These are phyloP conservation scores for Rissa tridactyla DNA, from an alignment of 2,113 vertebrate species.

Conservation along the genomic window DNA sequence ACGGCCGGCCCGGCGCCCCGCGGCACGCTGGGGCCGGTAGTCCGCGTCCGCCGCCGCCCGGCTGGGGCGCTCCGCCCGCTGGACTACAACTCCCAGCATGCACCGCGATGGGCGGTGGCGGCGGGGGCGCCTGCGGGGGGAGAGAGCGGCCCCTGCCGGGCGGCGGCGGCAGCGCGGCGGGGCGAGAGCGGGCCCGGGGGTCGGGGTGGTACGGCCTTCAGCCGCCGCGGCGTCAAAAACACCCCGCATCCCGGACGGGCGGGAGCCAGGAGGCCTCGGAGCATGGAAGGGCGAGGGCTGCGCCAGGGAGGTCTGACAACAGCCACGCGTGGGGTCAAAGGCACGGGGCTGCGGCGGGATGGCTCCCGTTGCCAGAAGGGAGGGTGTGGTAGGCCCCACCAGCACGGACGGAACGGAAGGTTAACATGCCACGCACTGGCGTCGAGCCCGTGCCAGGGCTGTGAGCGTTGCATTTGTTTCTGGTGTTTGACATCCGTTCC, in stretches of 20 bases:
- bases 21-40: background rate
- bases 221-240: background rate
- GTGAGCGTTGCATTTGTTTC: background rate
- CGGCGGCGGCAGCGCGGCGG: background rate
- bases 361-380: background rate
- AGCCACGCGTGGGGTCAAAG: no score
- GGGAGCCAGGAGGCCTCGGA: background rate
- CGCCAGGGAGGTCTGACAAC: background rate
- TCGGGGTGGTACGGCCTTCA: no score
- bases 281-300: accelerated
- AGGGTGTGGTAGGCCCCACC: accelerated
- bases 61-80: accelerated
- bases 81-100: background rate
- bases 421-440: no score
- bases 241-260: background rate
- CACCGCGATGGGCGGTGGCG: background rate
- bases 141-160: background rate
- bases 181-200: background rate
- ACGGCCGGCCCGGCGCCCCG: background rate
- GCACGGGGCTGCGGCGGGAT: accelerated
- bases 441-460: background rate
- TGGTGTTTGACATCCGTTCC: background rate
- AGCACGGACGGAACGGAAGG: no score
- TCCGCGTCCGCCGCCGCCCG: accelerated
- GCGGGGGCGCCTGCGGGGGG: background rate